Evolutionary conservation across 1,140 invertebrate genomes (phyloP), one percentile per base, ranked within the genome.

Genomic region (Argopecten irradians): DNA sequence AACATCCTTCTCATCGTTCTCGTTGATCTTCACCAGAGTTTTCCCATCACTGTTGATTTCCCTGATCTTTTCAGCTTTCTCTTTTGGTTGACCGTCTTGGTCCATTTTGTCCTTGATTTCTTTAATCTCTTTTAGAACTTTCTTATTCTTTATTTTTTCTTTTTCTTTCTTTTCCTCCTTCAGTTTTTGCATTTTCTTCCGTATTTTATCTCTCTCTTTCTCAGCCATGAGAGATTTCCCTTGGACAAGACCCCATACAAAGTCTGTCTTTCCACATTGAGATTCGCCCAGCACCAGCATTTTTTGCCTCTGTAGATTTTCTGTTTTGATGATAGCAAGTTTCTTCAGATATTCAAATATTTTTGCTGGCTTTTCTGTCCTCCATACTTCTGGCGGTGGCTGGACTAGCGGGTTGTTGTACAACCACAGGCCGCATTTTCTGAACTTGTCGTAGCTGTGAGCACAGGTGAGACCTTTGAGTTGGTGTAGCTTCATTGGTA

Each of bases 361-460:
- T 71, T 94, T 93, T 11, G 93, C 89, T 28, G 94, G 92, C 83
- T 94, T 93, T 33, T 94, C 92, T 0, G 95, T 95, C 86, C 93
- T 92, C 95, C 95, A 95, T 8, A 95, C 90, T 84, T 95, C 92
- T 82, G 93, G 93, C 34, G 95, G 95, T 33, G 95, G 95, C 71
- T 92, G 90, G 82, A 90, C 92, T 16, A 96, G 86, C 16, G 95
- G 95, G 87, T 96, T 96, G 55, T 94, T 93, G 89, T 95, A 94
- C 34, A 96, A 88, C 95, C 95, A 95, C 35, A 96, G 89, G 11
- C 95, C 95, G 89, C 91, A 87, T 90, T 95, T 95, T 11, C 91
- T 85, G 2, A 95, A 91, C 84, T 94, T 93, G 34, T 92, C 88
- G 85, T 94, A 96, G 14, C 91, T 92, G 85, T 96, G 95, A 19